Evolutionary conservation across 92 coral and sea anemone genomes (phyloP).

Genomic region (Isaurus tuberculatus): DNA sequence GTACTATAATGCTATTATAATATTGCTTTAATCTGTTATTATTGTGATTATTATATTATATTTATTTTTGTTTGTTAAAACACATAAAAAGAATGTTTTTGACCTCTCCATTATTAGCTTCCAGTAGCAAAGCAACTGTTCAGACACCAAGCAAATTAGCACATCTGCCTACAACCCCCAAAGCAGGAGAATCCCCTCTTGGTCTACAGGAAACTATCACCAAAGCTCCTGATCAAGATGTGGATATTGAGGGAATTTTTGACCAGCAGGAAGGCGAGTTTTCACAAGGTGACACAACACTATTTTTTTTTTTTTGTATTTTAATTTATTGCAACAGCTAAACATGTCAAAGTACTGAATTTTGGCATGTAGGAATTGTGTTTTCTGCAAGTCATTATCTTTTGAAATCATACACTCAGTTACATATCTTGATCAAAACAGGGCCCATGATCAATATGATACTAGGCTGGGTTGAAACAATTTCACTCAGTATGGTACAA

Average conservation of each 20-base stretch:
- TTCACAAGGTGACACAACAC: constrained; percentile 4
- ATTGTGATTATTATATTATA: too few relatives aligned
- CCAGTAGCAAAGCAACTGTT: not conserved
- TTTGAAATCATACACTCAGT: too few relatives aligned
- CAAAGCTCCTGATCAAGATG: constrained; percentile 83
- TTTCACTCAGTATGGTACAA: not conserved
- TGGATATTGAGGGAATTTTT: constrained; percentile 92
- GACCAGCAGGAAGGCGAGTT: constrained; percentile 53
- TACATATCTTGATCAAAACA: too few relatives aligned
- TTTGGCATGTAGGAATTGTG: too few relatives aligned
- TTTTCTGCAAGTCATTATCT: too few relatives aligned
- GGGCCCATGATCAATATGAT: too few relatives aligned
- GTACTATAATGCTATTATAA: too few relatives aligned
- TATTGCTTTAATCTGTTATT: too few relatives aligned
- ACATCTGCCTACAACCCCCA: not conserved
- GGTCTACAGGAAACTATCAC: constrained; percentile 16
- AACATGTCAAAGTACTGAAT: too few relatives aligned
- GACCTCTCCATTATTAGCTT: not conserved
- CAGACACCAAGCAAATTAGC: not conserved
- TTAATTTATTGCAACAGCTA: too few relatives aligned
- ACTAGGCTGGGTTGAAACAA: too few relatives aligned
- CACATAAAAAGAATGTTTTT: too few relatives aligned
- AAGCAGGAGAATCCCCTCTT: constrained; percentile 2
- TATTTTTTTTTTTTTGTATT: not conserved
- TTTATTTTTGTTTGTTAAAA: not conserved